Base-by-base conservation (phyloP, 1,140 invertebrate species). In the Pectinophora gossypiella region DNA sequence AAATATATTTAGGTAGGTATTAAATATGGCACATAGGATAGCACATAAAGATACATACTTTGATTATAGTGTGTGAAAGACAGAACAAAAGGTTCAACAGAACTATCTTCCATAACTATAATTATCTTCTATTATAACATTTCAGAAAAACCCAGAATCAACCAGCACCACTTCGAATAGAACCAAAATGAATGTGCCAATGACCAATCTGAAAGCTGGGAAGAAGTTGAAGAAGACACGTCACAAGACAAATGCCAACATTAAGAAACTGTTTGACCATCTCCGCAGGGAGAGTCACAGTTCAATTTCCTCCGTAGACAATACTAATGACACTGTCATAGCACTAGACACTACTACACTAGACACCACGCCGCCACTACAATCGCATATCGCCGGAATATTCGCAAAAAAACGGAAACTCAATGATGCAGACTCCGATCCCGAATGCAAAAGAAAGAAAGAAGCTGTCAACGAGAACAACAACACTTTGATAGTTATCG, bases 261-360 rank as follows among this genome's bases (percentile, higher is more conserved):
- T 40, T 7, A 40, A 40, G 16, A 40, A 40, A 15, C 36, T 40
- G 16, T 40, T 40, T 40, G 36, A 40, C n/a, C n/a, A 40, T 15
- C 36, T 40, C 3, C 36, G 36, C 36, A 40, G 15, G 7, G 36
- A 40, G 7, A 40, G 36, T 9, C n/a, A 40, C 7, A 16, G 7
- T 15, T 40, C 36, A 1, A 12, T 40, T 40, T 32, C 27, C n/a
- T 12, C 1, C 2, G 27, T 12, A 32, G 5, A 40, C 7, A 16
- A 40, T 16, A 40, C 36, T 2, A 38, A 15, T 38, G n/a, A n/a
- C n/a, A 15, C 4, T 16, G n/a, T 40, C 15, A 15, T 40, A 13
- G 9, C n/a, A 12, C 9, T 12, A 12, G 27, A 32, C 27, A 32
- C 27, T n/a, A 32, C n/a, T 7, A 32, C 27, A 32, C n/a, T n/a